Base-by-base conservation (phyloP, 2,797 vertebrate genomes). In the Hypotaenidia philippensis region DNA sequence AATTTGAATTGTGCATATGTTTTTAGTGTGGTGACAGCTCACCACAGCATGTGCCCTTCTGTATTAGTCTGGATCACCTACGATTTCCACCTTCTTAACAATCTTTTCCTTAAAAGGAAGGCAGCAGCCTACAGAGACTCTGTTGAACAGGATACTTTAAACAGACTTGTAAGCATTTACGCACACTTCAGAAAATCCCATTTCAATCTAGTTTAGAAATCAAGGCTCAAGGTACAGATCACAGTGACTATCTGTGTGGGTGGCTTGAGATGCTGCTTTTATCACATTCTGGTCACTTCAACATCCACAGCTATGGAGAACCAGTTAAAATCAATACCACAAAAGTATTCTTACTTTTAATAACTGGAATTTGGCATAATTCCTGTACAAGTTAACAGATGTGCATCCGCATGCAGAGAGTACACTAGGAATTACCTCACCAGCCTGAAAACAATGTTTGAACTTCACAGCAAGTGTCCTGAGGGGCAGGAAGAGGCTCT, bases 341-440 rank as follows among this genome's bases (percentile, higher is more conserved):
- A 1, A 23, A 81, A 87, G 56, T 61, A 79, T 13, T 86, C 69
- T 31, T 72, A 61, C 76, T 47, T 22, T 70, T 29, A 57, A 0
- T 50, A 60, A 72, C 21, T 56, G 52, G 66, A 89, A 89, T 84
- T 93, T 97, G 95, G 95, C 83, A 0, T 31, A 66, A 87, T 87
- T 95, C 92, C 92, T 2, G 0, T 13, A 32, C 26, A 56, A 80
- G 69, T 71, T 77, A 94, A 87, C 92, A 94, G 95, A 95, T 93
- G 89, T 91, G 82, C 87, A 87, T 93, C 89, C 13, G 34, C 60
- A 81, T 27, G 40, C 44, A 77, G 71, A 47, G 19, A 84, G 38
- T 72, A 90, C 53, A 56, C 49, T 61, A 90, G 76, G 57, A 96
- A 93, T 90, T 95, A 96, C 90, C 88, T 95, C 94, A 94, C 19